Percentiles rank a stretch among this genome's conserved stretches.
These are phyloP conservation scores for Cervus canadensis DNA, from an alignment of 2,113 vertebrate species.

Conservation along the genomic window DNA sequence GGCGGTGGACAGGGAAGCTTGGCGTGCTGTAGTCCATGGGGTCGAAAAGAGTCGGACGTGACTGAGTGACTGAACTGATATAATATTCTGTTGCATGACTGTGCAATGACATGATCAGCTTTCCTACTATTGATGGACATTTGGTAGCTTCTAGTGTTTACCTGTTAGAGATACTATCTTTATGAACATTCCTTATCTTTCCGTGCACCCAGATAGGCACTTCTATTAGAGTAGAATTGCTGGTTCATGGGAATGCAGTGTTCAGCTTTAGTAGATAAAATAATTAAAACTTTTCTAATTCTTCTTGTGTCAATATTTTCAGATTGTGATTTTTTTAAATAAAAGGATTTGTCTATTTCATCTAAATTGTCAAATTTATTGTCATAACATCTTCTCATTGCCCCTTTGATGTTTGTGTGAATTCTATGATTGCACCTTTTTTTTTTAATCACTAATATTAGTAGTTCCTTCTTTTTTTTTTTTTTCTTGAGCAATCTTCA, in stretches of 20 bases:
- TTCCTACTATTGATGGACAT: not conserved
- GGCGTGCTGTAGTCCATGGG: not conserved
- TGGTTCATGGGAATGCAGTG: not conserved
- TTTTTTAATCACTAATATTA: not conserved
- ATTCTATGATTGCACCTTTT: not conserved
- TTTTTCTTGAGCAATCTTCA: not conserved
- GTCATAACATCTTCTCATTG: not conserved
- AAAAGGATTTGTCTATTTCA: not conserved
- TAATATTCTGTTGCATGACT: not conserved
- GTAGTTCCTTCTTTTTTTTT: not conserved
- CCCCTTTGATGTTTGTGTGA: not conserved
- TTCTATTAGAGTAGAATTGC: not conserved
- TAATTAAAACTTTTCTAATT: not conserved
- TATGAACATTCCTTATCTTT: not conserved
- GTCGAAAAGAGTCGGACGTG: not conserved
- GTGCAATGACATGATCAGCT: not conserved
- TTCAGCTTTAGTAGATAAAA: not conserved
- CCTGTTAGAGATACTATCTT: not conserved
- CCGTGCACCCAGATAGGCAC: rapidly evolving
- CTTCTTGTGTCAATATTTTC: not conserved
- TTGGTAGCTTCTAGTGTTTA: not conserved
- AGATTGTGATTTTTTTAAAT: not conserved
- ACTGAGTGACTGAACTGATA: not conserved
- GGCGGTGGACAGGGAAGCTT: not conserved
- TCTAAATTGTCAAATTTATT: not conserved